Conservation (phyloP, 2,113 vertebrate genomes). For the Hystrix cristata region DNA sequence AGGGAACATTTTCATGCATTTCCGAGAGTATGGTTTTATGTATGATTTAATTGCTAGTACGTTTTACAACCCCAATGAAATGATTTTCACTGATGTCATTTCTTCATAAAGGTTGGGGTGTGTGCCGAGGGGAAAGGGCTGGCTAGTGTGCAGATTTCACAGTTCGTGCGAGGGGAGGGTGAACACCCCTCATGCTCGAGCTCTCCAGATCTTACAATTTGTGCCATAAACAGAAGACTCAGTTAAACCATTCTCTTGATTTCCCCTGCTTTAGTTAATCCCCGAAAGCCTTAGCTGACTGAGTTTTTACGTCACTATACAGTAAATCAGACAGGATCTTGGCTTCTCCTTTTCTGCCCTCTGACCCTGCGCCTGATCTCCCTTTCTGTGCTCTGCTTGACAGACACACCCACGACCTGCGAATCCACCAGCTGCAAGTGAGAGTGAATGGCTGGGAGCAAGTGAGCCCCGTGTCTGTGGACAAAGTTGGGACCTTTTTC, state of each 20-base stretch:
- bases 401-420: conserved; percentile 97
- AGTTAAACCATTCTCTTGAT: background rate
- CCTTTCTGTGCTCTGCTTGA: conserved; percentile 8
- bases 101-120: background rate
- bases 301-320: background rate
- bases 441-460: conserved; percentile 98
- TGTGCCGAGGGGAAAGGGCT: background rate
- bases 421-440: conserved; percentile 97
- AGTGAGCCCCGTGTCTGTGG: conserved; percentile 97
- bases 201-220: background rate
- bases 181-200: background rate
- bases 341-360: background rate
- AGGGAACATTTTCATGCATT: background rate
- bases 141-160: background rate
- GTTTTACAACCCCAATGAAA: background rate
- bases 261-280: conserved; percentile 18
- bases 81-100: background rate
- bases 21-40: background rate
- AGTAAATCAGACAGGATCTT: background rate
- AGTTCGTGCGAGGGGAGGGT: background rate
- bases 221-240: background rate
- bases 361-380: background rate
- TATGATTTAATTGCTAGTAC: background rate
- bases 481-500: conserved; percentile 98
- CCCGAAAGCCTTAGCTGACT: background rate